Base-by-base conservation (phyloP, 30 jellyfish, hydroid and myxozoan species). In the Haliclystus octoradiatus region DNA sequence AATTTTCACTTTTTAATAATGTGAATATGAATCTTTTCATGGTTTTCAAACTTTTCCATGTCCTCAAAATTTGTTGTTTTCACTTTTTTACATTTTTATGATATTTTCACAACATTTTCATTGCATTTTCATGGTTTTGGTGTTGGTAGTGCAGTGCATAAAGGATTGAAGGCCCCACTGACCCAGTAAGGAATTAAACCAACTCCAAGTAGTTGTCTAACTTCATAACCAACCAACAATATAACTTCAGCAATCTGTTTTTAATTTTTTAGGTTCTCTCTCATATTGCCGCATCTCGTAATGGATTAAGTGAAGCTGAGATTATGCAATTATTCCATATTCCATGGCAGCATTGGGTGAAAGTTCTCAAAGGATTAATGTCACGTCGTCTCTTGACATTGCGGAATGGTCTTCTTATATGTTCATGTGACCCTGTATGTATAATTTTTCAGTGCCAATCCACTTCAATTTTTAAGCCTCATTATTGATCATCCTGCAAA, bases 271-370 rank as follows among this genome's bases (percentile, higher is more conserved):
- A 78, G 92, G 78, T 78, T 47, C 69, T 78, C 50, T 23, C 65
- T 1, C 77, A 68, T 24, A 31, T 78, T n/a, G 69, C 22, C 71
- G 35, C 70, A 29, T 23, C 83, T 3, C 52, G 92, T 47, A 78
- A 70, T 62, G 92, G 92, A 22, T 65, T 78, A 19, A 62, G 69
- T 28, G 73, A 57, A 61, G 28, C 92, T 0, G 92, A 78, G 57
- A 26, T 78, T 1, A 63, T 57, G 33, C 73, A 78, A 47, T 33
- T 78, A 30, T 68, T 78, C 29, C 29, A 68, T 14, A 69, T 70
- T 31, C 78, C 83, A 0, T 71, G 72, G 83, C 79, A 69, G 65
- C 24, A 34, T 0, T 78, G 92, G 92, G 73, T 63, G 19, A 61
- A 63, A 2, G 30, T 78, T 64, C 68, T 28, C 26, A 50, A 69